Evolutionary conservation across 2,113 vertebrate genomes (phyloP), one percentile per base, ranked within the genome.

Genomic region (Geococcyx californianus): DNA sequence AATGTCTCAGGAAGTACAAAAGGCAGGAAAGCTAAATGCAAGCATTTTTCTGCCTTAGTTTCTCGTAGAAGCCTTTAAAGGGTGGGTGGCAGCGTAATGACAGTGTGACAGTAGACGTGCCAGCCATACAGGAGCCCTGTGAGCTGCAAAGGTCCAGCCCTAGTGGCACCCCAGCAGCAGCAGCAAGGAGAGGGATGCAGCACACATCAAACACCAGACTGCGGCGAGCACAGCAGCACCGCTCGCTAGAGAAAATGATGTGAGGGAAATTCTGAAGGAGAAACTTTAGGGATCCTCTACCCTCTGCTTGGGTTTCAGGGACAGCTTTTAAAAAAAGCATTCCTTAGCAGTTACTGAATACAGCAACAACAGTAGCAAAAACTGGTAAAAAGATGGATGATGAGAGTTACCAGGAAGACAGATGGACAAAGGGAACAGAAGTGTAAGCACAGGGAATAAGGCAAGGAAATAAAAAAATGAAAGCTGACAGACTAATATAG

Each of bases 381-480:
- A 85, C 59, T 34, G 54, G 54, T 21, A 73, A 83, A 72, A 66
- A 38, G 51, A 75, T 70, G 75, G 70, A 89, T 33, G 34, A 56
- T 56, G n/a, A 67, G 70, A 92, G 75, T 52, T 73, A 64, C 29
- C 14, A 59, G 52, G 58, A 87, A 81, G 76, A 92, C 34, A 92
- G 49, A 16, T 87, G 73, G 84, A 81, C 69, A 93, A 92, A 94
- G 40, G 79, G 64, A 89, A 79, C 0, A 60, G 8, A 81, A 78
- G 70, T 10, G 49, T 56, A 75, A 82, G 94, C 86, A 59, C 58
- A 63, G 80, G 73, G 80, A 95, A 60, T 34, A 84, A 54, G n/a
- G 68, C 52, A 92, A 24, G 25, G 34, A 94, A 94, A 84, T 21
- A 23, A 94, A 89, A 96, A 96, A 92, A 84, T 95, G 80, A 94